A percentile compares a stretch with the other conserved stretches of the same genome.
These are phyloP conservation scores for Cyclopterus lumpus DNA, from an alignment of 2,797 vertebrate genomes.

Conservation along the genomic window DNA sequence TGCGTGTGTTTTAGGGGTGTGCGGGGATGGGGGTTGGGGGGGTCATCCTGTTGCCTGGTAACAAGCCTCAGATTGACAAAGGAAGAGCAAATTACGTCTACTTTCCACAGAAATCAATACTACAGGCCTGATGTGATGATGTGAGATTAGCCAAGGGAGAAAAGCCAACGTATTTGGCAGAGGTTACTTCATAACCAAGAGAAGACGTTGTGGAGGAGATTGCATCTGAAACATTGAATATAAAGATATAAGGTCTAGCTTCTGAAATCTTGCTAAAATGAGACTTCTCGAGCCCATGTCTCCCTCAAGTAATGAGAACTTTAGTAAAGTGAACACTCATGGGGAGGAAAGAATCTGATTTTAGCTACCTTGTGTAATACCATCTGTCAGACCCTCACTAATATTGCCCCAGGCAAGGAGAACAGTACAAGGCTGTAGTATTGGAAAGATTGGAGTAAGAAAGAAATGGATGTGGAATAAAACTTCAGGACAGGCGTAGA, in stretches of 20 bases:
- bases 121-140: constrained; percentile 88
- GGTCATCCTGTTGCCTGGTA: constrained; percentile 87
- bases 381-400: constrained; percentile 70
- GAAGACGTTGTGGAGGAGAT: constrained; percentile 71
- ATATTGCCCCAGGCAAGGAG: constrained; percentile 69
- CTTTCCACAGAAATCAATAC: constrained; percentile 90
- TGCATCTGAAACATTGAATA: constrained; percentile 78
- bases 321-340: constrained; percentile 77
- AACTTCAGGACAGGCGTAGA: constrained; percentile 59
- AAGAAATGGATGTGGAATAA: constrained; percentile 62
- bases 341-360: constrained; percentile 72
- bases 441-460: constrained; percentile 56
- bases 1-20: background rate
- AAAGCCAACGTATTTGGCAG: constrained; percentile 80
- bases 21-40: constrained; percentile 58
- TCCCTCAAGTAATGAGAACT: constrained; percentile 76
- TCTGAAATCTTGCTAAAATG: constrained; percentile 72
- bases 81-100: constrained; percentile 82
- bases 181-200: constrained; percentile 79
- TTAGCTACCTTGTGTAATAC: constrained; percentile 76
- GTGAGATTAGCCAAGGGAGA: constrained; percentile 85
- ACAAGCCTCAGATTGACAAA: constrained; percentile 87
- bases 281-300: constrained; percentile 63
- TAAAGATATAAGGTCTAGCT: constrained; percentile 71
- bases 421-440: constrained; percentile 63